Evolutionary conservation across 2,888 invertebrate genomes (phyloP), one percentile per base, ranked within the genome.

Genomic region (Drosophila vallismaia): DNA sequence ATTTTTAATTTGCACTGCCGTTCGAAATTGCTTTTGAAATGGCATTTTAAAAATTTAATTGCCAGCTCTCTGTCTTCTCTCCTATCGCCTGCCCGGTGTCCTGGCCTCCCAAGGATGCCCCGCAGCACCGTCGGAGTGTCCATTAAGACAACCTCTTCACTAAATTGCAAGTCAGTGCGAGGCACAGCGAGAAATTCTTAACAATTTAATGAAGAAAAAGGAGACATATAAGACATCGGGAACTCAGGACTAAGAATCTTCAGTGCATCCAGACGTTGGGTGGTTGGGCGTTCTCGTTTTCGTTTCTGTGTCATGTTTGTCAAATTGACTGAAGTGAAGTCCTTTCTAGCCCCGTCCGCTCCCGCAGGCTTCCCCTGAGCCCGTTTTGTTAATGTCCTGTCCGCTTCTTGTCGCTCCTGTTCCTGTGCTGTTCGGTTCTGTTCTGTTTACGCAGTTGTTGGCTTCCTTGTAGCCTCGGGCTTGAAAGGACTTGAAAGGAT

Each of bases 281-380:
- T 46, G 29, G 28, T 57, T 14, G 26, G 58, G 60, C 60, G 44
- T 50, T 63, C 63, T 63, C 68, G 52, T 69, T 60, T 49, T 63
- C 64, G 64, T 85, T 85, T 83, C 78, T 78, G 83, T 85, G 82
- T 85, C 86, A 86, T 83, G 83, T 80, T 83, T 83, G 86, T 80
- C 86, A 86, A 83, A 82, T 86, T 79, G 85, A 82, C 76, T 79
- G 73, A 85, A 77, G 79, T 64, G 24, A 57, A 62, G 60, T 62
- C 59, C 48, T 58, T 46, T 33, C 69, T 60, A 70, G 63, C 58
- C 57, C 67, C 33, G 28, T 14, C 38, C 10, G 50, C 74, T 55
- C 71, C 62, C 57, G 50, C 49, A 19, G 19, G 19, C 58, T 60
- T 40, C 42, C 24, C 24, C 12, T 8, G 10, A 6, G 10, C 51